Base-by-base conservation (phyloP, 2,797 vertebrate species). In the Artibeus lituratus region DNA sequence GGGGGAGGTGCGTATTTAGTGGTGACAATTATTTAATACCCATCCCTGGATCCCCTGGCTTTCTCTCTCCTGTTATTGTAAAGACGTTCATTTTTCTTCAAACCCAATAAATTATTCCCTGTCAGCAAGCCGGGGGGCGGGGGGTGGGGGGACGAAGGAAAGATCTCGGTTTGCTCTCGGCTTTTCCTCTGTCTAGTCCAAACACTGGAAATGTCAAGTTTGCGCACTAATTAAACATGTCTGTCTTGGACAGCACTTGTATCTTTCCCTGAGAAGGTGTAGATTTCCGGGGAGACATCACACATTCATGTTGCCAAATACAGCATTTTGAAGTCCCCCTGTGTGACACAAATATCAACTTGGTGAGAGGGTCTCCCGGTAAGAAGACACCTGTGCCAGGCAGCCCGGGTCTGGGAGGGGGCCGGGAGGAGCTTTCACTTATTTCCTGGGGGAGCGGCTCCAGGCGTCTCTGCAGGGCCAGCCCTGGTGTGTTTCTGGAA, bases 171-270 rank as follows among this genome's bases (percentile, higher is more conserved):
- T 98, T 98, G 97, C 97, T 98, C 97, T 98, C 97, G 97, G 97
- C 98, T 98, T 97, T 97, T 97, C 95, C 92, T 90, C 93, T 97
- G 84, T 96, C 97, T 98, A 97, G 97, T 97, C 95, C 95, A 98
- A 98, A 97, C 98, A 98, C 87, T 98, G 97, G 94, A 99, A 99
- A 99, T 99, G 99, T 99, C 99, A 99, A 98, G 98, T 99, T 98
- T 98, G 97, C 98, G 98, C 98, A 97, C 98, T 99, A 99, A 99
- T 99, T 99, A 99, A 99, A 98, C 96, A 96, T 97, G 98, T 98
- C 98, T 98, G 97, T 98, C 98, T 98, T 78, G 97, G 97, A 93
- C 88, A 97, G 97, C 97, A 94, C 96, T 98, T 98, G 95, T 98
- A 97, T 97, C 96, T 98, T 98, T 98, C 97, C 97, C 97, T 70